A percentile compares a stretch with the other conserved stretches of the same genome.
Conservation (phyloP, 2,888 invertebrate species). For the Malacosoma neustria region DNA sequence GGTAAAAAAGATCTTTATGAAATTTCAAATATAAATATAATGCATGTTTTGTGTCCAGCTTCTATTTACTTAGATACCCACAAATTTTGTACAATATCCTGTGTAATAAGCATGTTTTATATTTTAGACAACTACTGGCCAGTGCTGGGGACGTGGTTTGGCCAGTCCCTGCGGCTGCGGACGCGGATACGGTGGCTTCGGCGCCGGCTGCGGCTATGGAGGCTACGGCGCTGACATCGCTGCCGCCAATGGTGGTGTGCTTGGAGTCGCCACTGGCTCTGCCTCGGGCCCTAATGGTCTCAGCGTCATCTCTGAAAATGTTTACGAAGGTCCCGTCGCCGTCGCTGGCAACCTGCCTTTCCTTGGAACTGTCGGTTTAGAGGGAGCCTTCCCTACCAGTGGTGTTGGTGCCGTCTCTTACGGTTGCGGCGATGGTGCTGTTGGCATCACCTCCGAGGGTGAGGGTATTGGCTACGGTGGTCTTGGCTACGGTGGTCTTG, state of each 20-base stretch:
- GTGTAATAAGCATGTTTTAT: too few species aligned
- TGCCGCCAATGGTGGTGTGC: conserved; percentile 3
- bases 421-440: conserved; percentile 16
- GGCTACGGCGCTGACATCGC: conserved; percentile 2
- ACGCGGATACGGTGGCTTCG: conserved; percentile 2
- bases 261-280: conserved; percentile 12
- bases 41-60: too few species aligned
- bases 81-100: too few species aligned
- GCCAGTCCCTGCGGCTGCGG: conserved; percentile 2
- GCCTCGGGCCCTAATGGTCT: conserved; percentile 17
- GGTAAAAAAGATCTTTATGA: too few species aligned
- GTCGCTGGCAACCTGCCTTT: conserved; percentile 23
- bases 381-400: conserved; percentile 17
- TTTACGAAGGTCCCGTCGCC: conserved; percentile 19
- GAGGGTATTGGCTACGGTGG: neutral
- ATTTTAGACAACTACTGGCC: conserved; percentile 6
- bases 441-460: conserved; percentile 9
- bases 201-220: neutral
- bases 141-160: conserved; percentile 1
- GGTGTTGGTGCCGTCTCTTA: conserved; percentile 18
- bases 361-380: conserved; percentile 21
- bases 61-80: too few species aligned
- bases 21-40: too few species aligned
- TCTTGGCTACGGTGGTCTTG: neutral
- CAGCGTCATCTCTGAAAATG: conserved; percentile 18